Conservation (phyloP, 2,888 invertebrate genomes). For the Drosophila meridionalis region DNA sequence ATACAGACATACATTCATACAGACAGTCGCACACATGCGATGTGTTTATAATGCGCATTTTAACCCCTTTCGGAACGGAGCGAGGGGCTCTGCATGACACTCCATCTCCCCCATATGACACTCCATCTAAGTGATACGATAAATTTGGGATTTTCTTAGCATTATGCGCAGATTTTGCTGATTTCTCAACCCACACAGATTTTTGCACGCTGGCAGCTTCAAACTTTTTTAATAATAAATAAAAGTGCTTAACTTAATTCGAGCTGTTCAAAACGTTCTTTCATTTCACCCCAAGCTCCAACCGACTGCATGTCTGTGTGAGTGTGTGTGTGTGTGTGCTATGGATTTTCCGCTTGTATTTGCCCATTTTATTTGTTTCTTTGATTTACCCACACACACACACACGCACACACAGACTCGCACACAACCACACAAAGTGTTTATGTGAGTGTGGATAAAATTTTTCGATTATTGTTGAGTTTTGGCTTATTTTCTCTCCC, state of each 20-base stretch:
- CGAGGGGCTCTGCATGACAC: conserved; percentile 13
- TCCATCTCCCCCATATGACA: conserved; percentile 55
- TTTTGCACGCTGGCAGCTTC: conserved; percentile 42
- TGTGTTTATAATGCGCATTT: conserved; percentile 67
- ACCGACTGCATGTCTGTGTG: conserved; percentile 8
- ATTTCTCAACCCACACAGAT: conserved; percentile 44
- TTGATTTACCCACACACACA: conserved; percentile 56
- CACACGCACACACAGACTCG: conserved; percentile 3
- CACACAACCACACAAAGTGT: conserved; percentile 6
- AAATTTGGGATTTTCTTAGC: conserved; percentile 79
- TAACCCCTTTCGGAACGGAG: conserved; percentile 63
- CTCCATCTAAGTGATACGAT: conserved; percentile 76
- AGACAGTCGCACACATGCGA: conserved; percentile 20
- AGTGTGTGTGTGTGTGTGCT: conserved; percentile 32
- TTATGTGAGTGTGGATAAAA: conserved; percentile 58
- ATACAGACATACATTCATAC: conserved; percentile 21
- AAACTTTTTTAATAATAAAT: conserved; percentile 83
- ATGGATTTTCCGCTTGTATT: conserved; percentile 69
- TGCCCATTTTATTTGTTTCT: conserved; percentile 74
- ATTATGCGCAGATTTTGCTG: conserved; percentile 75
- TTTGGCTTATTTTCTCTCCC: conserved; percentile 58
- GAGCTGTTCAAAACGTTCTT: conserved; percentile 61
- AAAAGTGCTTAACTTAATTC: conserved; percentile 81
- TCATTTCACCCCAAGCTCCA: conserved; percentile 1
- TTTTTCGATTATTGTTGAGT: conserved; percentile 78